Percentiles rank a stretch among this genome's conserved stretches.
Evolutionary conservation across 2,797 vertebrate species (phyloP).

Genomic region (Ctenopoma kingsleyae): DNA sequence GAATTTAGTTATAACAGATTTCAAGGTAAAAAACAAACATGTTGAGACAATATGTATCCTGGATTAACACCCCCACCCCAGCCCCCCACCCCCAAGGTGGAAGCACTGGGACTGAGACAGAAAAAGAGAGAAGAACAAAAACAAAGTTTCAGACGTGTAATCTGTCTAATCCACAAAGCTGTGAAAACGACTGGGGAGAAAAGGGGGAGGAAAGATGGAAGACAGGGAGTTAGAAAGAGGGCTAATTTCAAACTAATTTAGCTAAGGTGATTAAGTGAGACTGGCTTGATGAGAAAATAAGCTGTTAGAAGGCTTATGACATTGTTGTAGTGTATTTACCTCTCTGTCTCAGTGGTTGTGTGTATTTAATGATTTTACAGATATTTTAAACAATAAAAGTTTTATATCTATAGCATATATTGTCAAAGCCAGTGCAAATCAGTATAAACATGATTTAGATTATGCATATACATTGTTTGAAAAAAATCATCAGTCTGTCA

Average conservation of each 20-base stretch:
- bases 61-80: constrained; percentile 38
- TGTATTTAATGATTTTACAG: neutral
- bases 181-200: constrained; percentile 71
- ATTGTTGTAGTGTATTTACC: constrained; percentile 55
- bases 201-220: constrained; percentile 38
- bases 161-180: constrained; percentile 82
- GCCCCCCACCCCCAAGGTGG: neutral
- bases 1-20: neutral
- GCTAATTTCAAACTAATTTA: constrained; percentile 81
- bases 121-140: constrained; percentile 60
- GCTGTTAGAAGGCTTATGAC: constrained; percentile 60
- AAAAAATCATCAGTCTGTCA: neutral
- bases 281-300: constrained; percentile 70
- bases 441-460: neutral
- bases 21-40: constrained; percentile 30
- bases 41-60: constrained; percentile 23
- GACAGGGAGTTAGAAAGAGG: constrained; percentile 54
- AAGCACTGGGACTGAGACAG: constrained; percentile 7
- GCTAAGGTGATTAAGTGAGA: constrained; percentile 80
- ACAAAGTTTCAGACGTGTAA: constrained; percentile 81
- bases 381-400: neutral
- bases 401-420: neutral
- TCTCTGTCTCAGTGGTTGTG: neutral
- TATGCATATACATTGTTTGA: too few relatives aligned
- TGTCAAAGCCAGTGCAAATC: neutral